phyloP scores from a whole-genome alignment of 2,888 invertebrate species.

The Pteria penguin region DNA sequence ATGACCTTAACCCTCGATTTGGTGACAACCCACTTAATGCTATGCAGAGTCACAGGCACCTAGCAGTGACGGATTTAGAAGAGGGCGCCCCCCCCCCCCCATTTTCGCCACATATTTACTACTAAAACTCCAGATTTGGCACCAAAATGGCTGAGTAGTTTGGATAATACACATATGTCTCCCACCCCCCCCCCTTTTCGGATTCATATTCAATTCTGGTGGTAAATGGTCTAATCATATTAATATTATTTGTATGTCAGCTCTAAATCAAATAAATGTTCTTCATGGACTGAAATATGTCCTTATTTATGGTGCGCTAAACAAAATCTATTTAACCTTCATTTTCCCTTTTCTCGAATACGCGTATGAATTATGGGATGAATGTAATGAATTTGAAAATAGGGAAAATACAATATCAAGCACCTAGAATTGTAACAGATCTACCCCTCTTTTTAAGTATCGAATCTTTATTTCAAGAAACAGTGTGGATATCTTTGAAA shows the following conservation, averaged over 20 bases:
- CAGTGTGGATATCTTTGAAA: not conserved
- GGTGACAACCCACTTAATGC: not conserved
- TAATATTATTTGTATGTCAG: not conserved
- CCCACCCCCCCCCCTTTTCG: no score
- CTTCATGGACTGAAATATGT: not conserved
- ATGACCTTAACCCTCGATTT: not conserved
- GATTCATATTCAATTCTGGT: not conserved
- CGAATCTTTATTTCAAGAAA: conserved; percentile 1
- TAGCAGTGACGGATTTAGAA: no score
- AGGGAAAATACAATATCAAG: not conserved
- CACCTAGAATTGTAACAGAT: not conserved
- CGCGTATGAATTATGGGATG: conserved; percentile 10
- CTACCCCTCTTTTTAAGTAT: not conserved
- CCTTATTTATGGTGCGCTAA: not conserved
- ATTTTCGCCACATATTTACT: no score
- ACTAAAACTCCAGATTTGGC: no score
- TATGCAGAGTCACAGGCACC: not conserved
- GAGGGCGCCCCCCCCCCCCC: no score
- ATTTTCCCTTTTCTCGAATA: not conserved
- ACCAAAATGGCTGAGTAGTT: no score
- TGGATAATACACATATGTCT: no score
- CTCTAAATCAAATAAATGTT: not conserved
- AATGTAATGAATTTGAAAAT: not conserved
- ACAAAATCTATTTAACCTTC: not conserved
- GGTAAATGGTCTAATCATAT: not conserved